Conservation (phyloP, 2,797 vertebrate genomes). For the Hydrophis major region DNA sequence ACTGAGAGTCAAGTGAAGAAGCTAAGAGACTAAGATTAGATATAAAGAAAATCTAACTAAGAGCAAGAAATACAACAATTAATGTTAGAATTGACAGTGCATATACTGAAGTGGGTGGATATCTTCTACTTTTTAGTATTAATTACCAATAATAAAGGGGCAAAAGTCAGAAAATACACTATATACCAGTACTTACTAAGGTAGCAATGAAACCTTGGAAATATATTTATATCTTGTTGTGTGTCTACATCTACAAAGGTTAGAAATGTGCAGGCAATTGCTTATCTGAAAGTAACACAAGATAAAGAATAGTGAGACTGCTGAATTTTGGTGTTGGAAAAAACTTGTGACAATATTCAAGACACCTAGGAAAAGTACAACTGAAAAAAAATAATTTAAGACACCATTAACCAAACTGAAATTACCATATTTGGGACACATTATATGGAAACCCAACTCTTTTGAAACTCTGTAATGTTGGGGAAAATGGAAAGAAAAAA, state of each 20-base stretch:
- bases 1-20: neutral
- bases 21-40: neutral
- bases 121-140: neutral
- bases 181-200: neutral
- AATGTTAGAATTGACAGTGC: neutral
- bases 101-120: neutral
- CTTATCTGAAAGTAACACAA: neutral
- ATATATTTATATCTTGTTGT: neutral
- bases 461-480: neutral
- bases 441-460: neutral
- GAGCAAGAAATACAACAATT: neutral
- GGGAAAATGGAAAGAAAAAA: neutral
- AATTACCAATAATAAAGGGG: neutral
- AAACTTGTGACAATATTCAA: neutral
- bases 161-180: neutral
- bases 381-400: neutral
- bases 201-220: neutral
- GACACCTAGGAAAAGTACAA: neutral
- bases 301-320: neutral
- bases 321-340: neutral
- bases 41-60: neutral
- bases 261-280: neutral
- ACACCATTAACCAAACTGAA: neutral
- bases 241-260: neutral
- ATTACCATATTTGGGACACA: neutral